Percentiles rank a stretch among this genome's conserved stretches.
phyloP scores from a whole-genome alignment of 2,888 invertebrate genomes.

The Apantesis nais region DNA sequence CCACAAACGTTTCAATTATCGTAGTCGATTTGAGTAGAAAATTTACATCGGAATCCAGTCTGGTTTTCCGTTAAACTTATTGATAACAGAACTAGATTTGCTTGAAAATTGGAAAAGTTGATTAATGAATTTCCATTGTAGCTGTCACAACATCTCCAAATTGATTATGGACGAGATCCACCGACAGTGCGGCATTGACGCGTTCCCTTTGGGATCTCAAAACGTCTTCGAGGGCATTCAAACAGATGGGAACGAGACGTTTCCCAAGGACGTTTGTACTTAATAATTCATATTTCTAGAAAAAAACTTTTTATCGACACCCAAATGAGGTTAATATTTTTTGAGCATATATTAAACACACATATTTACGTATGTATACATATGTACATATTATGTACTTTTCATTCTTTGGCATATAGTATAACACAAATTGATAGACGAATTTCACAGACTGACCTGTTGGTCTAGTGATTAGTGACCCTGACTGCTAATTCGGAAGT shows the following conservation, averaged over 20 bases:
- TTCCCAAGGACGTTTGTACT: conserved; percentile 17
- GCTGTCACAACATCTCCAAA: conserved; percentile 56
- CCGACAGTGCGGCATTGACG: conserved; percentile 18
- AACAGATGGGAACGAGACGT: conserved; percentile 1
- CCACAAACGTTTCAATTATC: conserved; percentile 6
- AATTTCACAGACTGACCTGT: too few relatives aligned
- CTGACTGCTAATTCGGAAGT: too few relatives aligned
- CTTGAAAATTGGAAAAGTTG: conserved; percentile 79
- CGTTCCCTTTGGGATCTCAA: conserved; percentile 12
- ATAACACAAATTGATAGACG: background rate
- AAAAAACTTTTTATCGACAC: background rate
- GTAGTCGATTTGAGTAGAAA: conserved; percentile 13
- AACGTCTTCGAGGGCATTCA: background rate
- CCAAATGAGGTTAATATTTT: background rate
- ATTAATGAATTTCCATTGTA: conserved; percentile 74
- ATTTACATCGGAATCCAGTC: conserved; percentile 29
- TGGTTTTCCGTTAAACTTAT: conserved; percentile 50
- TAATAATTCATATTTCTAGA: background rate
- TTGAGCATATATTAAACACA: background rate
- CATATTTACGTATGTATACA: too few relatives aligned
- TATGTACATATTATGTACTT: background rate
- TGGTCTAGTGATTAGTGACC: too few relatives aligned
- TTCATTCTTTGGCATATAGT: background rate
- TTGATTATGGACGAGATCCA: conserved; percentile 55
- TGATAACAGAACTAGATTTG: conserved; percentile 58